Percentiles rank a stretch among this genome's conserved stretches.
Conservation (phyloP, 2,888 invertebrate species). For the Hirudinaria manillensis region DNA sequence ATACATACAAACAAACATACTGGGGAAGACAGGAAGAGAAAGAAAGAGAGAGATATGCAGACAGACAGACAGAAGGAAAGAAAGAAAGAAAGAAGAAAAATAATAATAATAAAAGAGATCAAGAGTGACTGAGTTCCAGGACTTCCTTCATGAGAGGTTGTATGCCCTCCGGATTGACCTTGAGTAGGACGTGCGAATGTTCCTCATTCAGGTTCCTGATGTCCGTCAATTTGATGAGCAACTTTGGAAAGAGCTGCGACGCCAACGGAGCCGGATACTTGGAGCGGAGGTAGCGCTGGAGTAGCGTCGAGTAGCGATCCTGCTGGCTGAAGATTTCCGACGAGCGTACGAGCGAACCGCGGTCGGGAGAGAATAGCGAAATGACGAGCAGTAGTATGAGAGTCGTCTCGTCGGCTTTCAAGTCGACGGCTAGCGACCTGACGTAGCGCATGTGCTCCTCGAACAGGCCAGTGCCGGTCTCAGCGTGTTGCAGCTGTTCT, state of each 20-base stretch:
- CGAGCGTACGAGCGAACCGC: slow-evolving; percentile 58
- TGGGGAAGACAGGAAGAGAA: background rate
- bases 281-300: slow-evolving; percentile 51
- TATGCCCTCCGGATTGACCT: slow-evolving; percentile 84
- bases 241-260: slow-evolving; percentile 50
- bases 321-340: slow-evolving; percentile 57
- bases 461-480: slow-evolving; percentile 46
- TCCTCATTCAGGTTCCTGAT: slow-evolving; percentile 84
- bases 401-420: slow-evolving; percentile 78
- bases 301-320: slow-evolving; percentile 51
- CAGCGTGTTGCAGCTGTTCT: slow-evolving; percentile 74
- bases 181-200: slow-evolving; percentile 82
- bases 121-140: slow-evolving; percentile 66
- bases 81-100: background rate
- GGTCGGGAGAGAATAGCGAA: slow-evolving; percentile 78
- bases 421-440: slow-evolving; percentile 68
- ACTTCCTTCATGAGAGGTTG: slow-evolving; percentile 91
- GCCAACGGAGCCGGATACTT: slow-evolving; percentile 45
- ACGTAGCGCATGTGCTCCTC: slow-evolving; percentile 54
- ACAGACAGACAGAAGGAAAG: background rate
- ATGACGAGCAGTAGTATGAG: slow-evolving; percentile 88
- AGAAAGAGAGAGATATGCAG: background rate
- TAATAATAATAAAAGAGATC: background rate
- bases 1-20: background rate
- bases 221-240: slow-evolving; percentile 85